Base-by-base conservation (phyloP, 2,888 invertebrate species). In the Syrphus vitripennis region DNA sequence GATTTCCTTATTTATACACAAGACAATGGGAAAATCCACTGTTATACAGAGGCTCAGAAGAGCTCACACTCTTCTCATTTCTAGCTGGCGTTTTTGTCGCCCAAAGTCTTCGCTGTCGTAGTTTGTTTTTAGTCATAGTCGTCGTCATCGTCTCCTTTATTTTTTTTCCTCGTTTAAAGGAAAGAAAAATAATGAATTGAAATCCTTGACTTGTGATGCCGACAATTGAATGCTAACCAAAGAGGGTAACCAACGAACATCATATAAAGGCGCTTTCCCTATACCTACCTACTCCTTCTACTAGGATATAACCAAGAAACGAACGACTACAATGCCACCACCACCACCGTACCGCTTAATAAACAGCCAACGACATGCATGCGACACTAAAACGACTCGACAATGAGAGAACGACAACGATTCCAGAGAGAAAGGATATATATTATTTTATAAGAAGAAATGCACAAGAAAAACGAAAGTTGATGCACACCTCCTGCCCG, bases 121-220 rank as follows among this genome's bases (percentile, higher is more conserved):
- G n/a, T n/a, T n/a, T n/a, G n/a, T n/a, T n/a, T n/a, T n/a, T n/a
- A n/a, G n/a, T n/a, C n/a, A n/a, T n/a, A n/a, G 65, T 45, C 2
- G 45, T 45, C 31, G 31, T 31, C 65, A 19, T n/a, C 48, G 50
- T 67, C 50, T 21, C n/a, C 48, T 7, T 50, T n/a, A n/a, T n/a
- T n/a, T n/a, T n/a, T 6, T 34, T 2, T 7, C 10, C 12, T 26
- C 19, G 3, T 67, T 21, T 67, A 34, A 31, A 48, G 61, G 40
- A 16, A 61, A 34, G 50, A 16, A 76, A 67, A 80, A 76, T 71
- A 84, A 76, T 80, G 86, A 86, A 82, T 77, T 80, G 70, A 78
- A 86, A 78, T 86, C 86, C 86, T 86, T 86, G 86, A 86, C 86
- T 86, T 74, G 77, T 70, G 78, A 86, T 81, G 82, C 59, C 72